Base-by-base conservation (phyloP, 92 coral and sea anemone genomes). In the Desmophyllum pertusum region DNA sequence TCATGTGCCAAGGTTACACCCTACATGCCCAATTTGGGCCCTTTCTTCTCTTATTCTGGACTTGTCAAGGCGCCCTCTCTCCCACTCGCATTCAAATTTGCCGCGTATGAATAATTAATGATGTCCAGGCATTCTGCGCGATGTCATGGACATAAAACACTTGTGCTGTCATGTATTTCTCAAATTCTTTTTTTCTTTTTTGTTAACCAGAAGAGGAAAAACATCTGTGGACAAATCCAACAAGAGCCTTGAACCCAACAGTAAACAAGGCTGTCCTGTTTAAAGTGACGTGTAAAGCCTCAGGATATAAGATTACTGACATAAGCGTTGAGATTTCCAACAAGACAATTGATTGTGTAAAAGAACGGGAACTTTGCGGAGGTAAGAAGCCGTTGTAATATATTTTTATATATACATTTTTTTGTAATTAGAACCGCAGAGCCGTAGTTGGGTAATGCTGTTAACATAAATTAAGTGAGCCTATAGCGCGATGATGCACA, bases 331-430 rank as follows among this genome's bases (percentile, higher is more conserved):
- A 70, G 39, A 35, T 93, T 61, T 68, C 83, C 59, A 94, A 88
- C 68, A 85, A 83, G 39, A 72, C 90, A 23, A 77, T 92, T 21
- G 89, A 94, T 77, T 94, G 98, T 70, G 72, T 59, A 67, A 46
- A 81, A 51, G 69, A 88, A 62, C 79, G 53, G 19, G 55, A 85
- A 8, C 79, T 66, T 48, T 94, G 98, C 73, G 86, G 88, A 83
- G 86, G 98, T 94, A 76, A 86, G 92, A 46, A 62, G 11, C 33
- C 18, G 53, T 59, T 59, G 65, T 29, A 59, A 10, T 1, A 25
- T 59, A 15, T 2, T 57, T 59, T 59, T 21, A 59, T 59, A 48
- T 13, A 13, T 48, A n/a, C n/a, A n/a, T n/a, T n/a, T n/a, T n/a
- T n/a, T n/a, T n/a, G n/a, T n/a, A n/a, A n/a, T n/a, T n/a, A n/a